Conservation (phyloP, 2,113 vertebrate genomes). For the Taxidea taxus region DNA sequence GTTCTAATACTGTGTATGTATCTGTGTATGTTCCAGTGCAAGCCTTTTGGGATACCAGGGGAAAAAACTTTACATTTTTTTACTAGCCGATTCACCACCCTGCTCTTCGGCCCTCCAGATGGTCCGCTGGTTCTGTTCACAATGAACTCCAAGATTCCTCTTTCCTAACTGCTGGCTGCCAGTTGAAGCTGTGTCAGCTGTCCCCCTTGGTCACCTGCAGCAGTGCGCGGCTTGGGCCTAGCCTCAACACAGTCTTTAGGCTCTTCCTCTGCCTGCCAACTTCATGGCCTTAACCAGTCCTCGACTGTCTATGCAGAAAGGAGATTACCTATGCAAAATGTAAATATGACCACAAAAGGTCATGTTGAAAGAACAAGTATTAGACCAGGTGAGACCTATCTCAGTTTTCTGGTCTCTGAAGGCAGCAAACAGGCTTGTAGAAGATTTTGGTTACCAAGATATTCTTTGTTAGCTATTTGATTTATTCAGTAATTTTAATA, state of each 20-base stretch:
- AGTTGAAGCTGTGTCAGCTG: constrained; percentile 51
- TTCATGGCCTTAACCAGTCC: neutral
- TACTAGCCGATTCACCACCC: neutral
- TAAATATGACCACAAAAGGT: constrained; percentile 39
- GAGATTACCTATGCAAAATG: neutral
- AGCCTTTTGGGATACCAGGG: neutral
- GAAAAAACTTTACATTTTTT: neutral
- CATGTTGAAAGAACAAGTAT: constrained; percentile 41
- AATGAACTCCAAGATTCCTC: constrained; percentile 4
- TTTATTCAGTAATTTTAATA: neutral
- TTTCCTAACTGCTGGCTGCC: constrained; percentile 27
- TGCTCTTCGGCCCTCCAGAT: constrained; percentile 42
- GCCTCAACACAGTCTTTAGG: neutral
- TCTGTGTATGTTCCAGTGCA: neutral
- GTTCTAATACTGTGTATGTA: neutral
- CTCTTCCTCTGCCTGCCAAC: neutral
- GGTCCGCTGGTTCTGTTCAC: constrained; percentile 19
- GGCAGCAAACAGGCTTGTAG: neutral
- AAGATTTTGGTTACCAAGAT: neutral
- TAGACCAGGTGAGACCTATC: neutral
- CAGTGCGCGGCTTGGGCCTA: neutral
- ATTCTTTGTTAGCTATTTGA: neutral
- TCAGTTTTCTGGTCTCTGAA: neutral
- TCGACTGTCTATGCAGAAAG: constrained; percentile 19
- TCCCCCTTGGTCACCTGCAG: neutral